Evolutionary conservation across 2,888 invertebrate species (phyloP).

Genomic region (Drosophila greeni): DNA sequence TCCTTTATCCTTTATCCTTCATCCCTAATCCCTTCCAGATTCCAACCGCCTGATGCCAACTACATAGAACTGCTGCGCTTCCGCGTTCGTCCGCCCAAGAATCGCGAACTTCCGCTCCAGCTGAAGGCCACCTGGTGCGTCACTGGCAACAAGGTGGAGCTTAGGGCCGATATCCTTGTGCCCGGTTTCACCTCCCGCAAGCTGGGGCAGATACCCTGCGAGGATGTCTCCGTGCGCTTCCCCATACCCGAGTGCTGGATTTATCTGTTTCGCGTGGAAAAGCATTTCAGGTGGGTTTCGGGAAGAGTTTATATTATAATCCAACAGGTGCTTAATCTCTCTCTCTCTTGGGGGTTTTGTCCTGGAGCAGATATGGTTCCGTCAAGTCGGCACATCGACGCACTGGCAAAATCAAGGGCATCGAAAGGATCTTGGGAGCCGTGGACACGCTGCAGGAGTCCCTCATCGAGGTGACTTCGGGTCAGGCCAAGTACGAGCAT

Average conservation of each 20-base stretch:
- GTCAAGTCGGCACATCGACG: conserved; percentile 94
- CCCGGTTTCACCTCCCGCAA: conserved; percentile 98
- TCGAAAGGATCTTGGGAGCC: conserved; percentile 93
- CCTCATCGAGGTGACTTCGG: conserved; percentile 96
- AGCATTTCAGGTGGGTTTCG: conserved; percentile 85
- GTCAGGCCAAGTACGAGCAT: conserved; percentile 99
- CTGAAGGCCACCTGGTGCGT: conserved; percentile 93
- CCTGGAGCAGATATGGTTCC: conserved; percentile 89
- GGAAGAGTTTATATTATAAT: no score
- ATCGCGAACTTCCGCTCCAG: conserved; percentile 97
- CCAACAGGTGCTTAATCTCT: not conserved
- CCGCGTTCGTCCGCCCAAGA: conserved; percentile 95
- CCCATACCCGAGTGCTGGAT: conserved; percentile 99
- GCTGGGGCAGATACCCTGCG: conserved; percentile 96
- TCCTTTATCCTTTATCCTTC: conserved; percentile 28
- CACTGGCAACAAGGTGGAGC: conserved; percentile 94
- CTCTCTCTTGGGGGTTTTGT: not conserved
- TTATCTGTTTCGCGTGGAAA: conserved; percentile 98
- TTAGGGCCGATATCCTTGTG: conserved; percentile 96
- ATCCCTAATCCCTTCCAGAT: no score
- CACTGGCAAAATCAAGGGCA: conserved; percentile 94
- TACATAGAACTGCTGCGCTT: conserved; percentile 98
- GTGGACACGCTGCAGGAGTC: conserved; percentile 94
- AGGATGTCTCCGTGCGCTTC: conserved; percentile 96
- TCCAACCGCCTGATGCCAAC: conserved; percentile 98